Base-by-base conservation (phyloP, 2,113 vertebrate genomes). In the Hippocampus comes region DNA sequence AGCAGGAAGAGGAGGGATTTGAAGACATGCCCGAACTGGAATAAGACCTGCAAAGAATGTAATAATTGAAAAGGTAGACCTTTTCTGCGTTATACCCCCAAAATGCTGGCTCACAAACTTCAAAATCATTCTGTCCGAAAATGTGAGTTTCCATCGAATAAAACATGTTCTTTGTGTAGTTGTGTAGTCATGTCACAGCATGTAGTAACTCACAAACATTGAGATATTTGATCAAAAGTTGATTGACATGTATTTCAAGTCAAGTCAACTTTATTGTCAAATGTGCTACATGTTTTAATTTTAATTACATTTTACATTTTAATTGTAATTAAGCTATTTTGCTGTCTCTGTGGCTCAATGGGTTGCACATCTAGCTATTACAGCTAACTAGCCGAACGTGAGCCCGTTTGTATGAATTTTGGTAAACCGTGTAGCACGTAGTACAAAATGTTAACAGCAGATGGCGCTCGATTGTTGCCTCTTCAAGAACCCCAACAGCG, bases 21-120 rank as follows among this genome's bases (percentile, higher is more conserved):
- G 88, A 89, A 25, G 89, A 90, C 71, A 84, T 91, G 84, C 89
- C 89, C 0, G 87, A 88, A 0, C 78, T 91, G 0, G 89, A 90
- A 71, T 85, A 55, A 61, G 23, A 56, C 53, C 3, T 21, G 7
- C 20, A 21, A 8, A 49, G 48, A 21, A 7, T 23, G 21, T 55
- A 10, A 55, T 11, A 56, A 2, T 10, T 10, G 0, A 55, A 55
- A 1, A 21, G 30, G 30, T 30, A 2, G 2, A 38, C 34, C 30
- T 30, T 30, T 30, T 20, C 18, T 5, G 5, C 15, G 18, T 51
- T 4, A 18, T 20, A 51, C 49, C 49, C 20, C 49, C 49, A 51
- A 51, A 51, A 51, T 51, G 18, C 17, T 8, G 5, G 23, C 53
- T 55, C 53, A 55, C 21, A 63, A 63, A 41, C 61, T 4, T 63